These are phyloP conservation scores for Hydrotaea diabolus DNA, from an alignment of 2,888 invertebrate species.

Conservation along the genomic window DNA sequence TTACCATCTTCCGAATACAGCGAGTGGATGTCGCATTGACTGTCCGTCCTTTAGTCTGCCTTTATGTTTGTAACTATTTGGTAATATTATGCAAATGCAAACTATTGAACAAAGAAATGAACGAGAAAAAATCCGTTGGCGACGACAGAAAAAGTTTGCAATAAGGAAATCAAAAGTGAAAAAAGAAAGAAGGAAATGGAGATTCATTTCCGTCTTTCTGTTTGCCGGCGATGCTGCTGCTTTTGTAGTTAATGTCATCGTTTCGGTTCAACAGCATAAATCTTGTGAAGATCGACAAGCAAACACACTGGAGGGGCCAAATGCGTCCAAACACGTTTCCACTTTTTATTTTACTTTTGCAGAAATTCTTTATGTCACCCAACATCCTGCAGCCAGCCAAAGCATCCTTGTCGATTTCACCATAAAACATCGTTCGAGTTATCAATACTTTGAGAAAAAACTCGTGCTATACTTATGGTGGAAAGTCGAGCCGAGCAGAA, in stretches of 20 bases:
- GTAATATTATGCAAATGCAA: slow-evolving; percentile 55
- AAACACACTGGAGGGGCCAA: not conserved
- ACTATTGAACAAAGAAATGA: slow-evolving; percentile 18
- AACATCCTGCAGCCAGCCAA: slow-evolving; percentile 30
- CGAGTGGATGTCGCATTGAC: not conserved
- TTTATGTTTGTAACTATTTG: slow-evolving; percentile 52
- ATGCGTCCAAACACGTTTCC: not conserved
- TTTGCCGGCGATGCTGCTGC: not conserved
- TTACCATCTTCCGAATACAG: slow-evolving; percentile 51
- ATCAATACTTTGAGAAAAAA: slow-evolving; percentile 41
- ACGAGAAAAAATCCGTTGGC: not conserved
- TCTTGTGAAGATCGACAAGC: not conserved
- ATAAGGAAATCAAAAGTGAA: slow-evolving; percentile 36
- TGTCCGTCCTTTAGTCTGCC: not conserved
- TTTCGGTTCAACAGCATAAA: slow-evolving; percentile 22
- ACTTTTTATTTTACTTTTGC: not conserved
- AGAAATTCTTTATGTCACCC: slow-evolving; percentile 26
- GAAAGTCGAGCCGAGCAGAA: slow-evolving; percentile 11
- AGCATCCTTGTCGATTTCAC: slow-evolving; percentile 7
- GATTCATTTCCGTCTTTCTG: slow-evolving; percentile 58
- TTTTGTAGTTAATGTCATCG: slow-evolving; percentile 18
- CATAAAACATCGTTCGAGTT: slow-evolving; percentile 54
- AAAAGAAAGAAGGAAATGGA: slow-evolving; percentile 58
- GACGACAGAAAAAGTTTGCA: slow-evolving; percentile 30
- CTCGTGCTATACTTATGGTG: not conserved